phyloP scores from a whole-genome alignment of 2,888 invertebrate genomes.

The Apocheima hispidaria region DNA sequence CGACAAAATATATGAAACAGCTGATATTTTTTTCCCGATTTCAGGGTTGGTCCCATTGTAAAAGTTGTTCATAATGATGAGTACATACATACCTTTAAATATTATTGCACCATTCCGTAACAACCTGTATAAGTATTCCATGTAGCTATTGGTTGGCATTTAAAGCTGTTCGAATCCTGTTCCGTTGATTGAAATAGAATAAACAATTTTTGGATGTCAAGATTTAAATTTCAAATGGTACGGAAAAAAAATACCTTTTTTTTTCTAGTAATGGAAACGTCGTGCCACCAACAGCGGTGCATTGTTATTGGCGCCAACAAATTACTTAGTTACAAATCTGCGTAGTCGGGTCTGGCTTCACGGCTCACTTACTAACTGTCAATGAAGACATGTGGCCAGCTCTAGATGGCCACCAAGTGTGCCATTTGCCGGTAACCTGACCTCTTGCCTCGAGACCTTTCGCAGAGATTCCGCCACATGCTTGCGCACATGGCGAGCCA shows the following conservation, averaged over 20 bases:
- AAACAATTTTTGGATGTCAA: slow-evolving; percentile 9
- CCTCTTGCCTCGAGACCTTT: slow-evolving; percentile 56
- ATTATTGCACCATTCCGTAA: too few species aligned
- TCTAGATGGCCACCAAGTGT: slow-evolving; percentile 30
- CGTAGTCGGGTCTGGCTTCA: slow-evolving; percentile 55
- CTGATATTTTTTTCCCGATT: too few species aligned
- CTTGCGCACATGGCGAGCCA: slow-evolving; percentile 69
- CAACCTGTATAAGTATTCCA: too few species aligned
- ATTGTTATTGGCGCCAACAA: slow-evolving; percentile 37
- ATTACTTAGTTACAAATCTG: slow-evolving; percentile 52
- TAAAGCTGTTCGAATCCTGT: background rate
- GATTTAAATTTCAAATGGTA: slow-evolving; percentile 22
- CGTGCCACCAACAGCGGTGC: slow-evolving; percentile 16
- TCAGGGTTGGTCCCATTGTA: too few species aligned
- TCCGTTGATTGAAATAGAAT: background rate
- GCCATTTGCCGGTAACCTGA: slow-evolving; percentile 66
- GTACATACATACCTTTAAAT: too few species aligned
- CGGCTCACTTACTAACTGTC: slow-evolving; percentile 61
- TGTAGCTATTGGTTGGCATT: too few species aligned
- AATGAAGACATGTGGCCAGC: slow-evolving; percentile 73
- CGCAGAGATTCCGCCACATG: slow-evolving; percentile 79
- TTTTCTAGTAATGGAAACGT: slow-evolving; percentile 1
- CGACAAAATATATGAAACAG: too few species aligned
- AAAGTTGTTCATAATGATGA: too few species aligned
- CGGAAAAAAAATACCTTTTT: background rate